Evolutionary conservation across 2,888 invertebrate species (phyloP), one percentile per base, ranked within the genome.

Genomic region (Aelia acuminata): DNA sequence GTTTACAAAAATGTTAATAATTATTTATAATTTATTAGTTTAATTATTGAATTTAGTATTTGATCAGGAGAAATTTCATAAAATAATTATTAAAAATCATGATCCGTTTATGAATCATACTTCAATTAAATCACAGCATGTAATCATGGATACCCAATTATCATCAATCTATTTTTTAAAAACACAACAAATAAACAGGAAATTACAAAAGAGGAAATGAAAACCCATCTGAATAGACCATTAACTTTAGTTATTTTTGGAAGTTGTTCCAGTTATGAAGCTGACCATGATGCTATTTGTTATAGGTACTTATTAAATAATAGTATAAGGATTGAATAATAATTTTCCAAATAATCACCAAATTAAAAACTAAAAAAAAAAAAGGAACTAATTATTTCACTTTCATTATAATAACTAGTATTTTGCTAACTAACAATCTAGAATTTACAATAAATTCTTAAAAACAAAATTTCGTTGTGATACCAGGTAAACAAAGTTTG

Each of bases 171-270:
- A n/a, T 80, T 80, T 39, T 18, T 43, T 0, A 70, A 35, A 70
- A 13, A 18, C 63, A 31, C 18, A 63, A 63, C 63, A 70, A 70
- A 70, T 35, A 70, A 80, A 85, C 85, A 85, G 85, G 85, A 85
- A 85, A 85, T 53, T 53, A n/a, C n/a, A 57, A 85, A 39, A 53
- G 85, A 85, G 85, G 85, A 85, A 85, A 53, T 85, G 50, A 53
- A 57, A 57, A 53, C 26, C 57, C 48, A 39, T 57, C 3, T 53
- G 39, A 53, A 85, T 50, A 84, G 49, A 15, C 50, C 20, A 84
- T 47, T 39, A 50, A 53, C 53, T 53, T 31, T 85, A n/a, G 43
- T 43, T 80, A 43, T 80, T 39, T 75, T 80, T 43, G 80, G 11
- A 80, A 43, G 10, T 43, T 43, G 39, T 80, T 80, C n/a, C 39